Conservation (phyloP, 35 echinoderm and acorn worm genomes). For the Heliocidaris tuberculata region DNA sequence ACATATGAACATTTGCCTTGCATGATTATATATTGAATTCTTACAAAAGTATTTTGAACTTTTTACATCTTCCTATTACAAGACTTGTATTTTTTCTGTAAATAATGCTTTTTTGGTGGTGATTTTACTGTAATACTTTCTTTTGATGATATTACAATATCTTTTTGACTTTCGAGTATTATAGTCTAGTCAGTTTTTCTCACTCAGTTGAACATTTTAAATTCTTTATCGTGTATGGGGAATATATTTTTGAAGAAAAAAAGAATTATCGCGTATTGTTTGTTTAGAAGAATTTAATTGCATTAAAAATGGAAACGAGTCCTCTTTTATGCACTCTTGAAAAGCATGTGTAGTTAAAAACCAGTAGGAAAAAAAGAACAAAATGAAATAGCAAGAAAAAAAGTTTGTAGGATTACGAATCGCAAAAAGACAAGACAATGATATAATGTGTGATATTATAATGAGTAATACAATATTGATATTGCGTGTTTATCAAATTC, state of each 20-base stretch:
- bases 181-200: not conserved
- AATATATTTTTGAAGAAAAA: conserved; percentile 1
- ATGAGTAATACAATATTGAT: not conserved
- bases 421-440: not conserved
- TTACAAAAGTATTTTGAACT: conserved; percentile 34
- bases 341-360: not conserved
- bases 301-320: not conserved
- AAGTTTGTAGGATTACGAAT: no score
- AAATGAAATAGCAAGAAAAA: not conserved
- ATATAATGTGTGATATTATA: not conserved
- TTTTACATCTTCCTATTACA: conserved; percentile 36
- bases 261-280: not conserved
- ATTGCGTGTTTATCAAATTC: not conserved
- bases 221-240: conserved; percentile 10
- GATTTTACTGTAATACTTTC: not conserved
- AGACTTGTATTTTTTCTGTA: conserved; percentile 28
- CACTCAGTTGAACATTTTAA: not conserved
- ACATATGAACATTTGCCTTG: conserved; percentile 29
- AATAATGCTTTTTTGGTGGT: conserved; percentile 28
- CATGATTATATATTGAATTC: conserved; percentile 42
- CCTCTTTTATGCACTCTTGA: not conserved
- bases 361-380: not conserved
- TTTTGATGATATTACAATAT: not conserved
- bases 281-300: not conserved
- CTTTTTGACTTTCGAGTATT: not conserved